Conservation (phyloP, 2,797 vertebrate species). For the Rhinella marina region DNA sequence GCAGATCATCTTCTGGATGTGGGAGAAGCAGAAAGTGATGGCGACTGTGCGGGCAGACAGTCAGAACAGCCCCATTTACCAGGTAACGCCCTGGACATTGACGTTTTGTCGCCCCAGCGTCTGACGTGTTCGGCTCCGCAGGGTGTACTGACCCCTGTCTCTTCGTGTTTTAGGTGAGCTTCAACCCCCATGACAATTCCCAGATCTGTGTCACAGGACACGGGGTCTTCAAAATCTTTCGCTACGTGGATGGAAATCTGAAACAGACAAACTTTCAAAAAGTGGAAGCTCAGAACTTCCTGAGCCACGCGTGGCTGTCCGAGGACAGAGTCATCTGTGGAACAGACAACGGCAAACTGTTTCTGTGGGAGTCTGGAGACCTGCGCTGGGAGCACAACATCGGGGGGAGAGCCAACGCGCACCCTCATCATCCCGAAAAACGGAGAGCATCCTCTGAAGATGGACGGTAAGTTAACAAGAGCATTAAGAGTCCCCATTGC, state of each 20-base stretch:
- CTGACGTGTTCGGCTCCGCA: background rate
- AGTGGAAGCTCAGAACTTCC: conserved; percentile 80
- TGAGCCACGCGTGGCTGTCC: conserved; percentile 87
- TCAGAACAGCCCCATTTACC: conserved; percentile 75
- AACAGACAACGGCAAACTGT: conserved; percentile 84
- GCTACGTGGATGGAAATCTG: conserved; percentile 82
- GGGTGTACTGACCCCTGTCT: background rate
- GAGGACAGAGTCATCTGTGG: conserved; percentile 82
- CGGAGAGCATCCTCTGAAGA: background rate
- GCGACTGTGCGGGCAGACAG: conserved; percentile 74
- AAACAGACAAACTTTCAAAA: conserved; percentile 84
- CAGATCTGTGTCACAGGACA: conserved; percentile 87
- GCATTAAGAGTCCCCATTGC: background rate
- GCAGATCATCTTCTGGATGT: conserved; percentile 85
- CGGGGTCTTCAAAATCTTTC: conserved; percentile 86
- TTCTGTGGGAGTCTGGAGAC: conserved; percentile 85
- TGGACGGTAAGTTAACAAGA: conserved; percentile 1
- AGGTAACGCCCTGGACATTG: conserved; percentile 73
- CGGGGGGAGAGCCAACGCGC: conserved; percentile 62
- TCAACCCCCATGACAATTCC: conserved; percentile 86
- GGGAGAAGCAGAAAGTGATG: conserved; percentile 89
- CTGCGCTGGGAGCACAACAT: conserved; percentile 81
- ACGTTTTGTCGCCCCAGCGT: background rate
- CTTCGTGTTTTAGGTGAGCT: conserved; percentile 81
- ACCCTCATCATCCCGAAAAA: background rate